Evolutionary conservation across 2,113 vertebrate genomes (phyloP), one percentile per base, ranked within the genome.

Genomic region (Galemys pyrenaicus): DNA sequence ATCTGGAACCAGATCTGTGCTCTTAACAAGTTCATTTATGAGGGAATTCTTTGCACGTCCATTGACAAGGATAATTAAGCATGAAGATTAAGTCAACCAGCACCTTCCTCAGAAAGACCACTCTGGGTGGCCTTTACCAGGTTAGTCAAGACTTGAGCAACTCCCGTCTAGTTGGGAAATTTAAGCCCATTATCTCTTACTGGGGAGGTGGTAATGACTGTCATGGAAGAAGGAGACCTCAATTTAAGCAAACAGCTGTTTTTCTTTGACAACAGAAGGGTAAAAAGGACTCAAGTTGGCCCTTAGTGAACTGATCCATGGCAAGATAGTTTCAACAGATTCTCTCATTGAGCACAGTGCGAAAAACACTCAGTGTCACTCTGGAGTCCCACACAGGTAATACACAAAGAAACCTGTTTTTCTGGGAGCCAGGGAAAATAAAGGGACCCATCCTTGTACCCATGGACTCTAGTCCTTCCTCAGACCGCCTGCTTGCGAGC

Each of bases 221-320:
- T 89, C 94, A 92, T 30, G 84, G 95, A 96, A 94, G 94, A 91
- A 89, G 70, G 73, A 96, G 89, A 95, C 80, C 87, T 95, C 93
- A 90, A 86, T 96, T 79, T 96, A 68, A 87, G 88, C 44, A 84
- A 95, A 84, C 96, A 97, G 96, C 96, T 97, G 97, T 94, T 93
- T 90, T 82, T 65, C 58, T 81, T 81, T 82, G 49, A 78, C 83
- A 90, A 92, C 96, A 95, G 89, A 82, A 95, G 89, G 87, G 80
- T 37, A 94, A 94, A 67, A 28, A 71, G 92, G 96, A 62, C 95
- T 97, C 95, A n/a, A 35, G 89, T 60, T 13, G 93, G 92, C 68
- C 89, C 77, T 97, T 97, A 96, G 84, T 0, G 44, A 94, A 94
- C 77, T 75, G 96, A 96, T 88, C 93, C 84, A 28, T 79, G 56